Conservation (phyloP, 2,797 vertebrate genomes). For the Liasis olivaceus region DNA sequence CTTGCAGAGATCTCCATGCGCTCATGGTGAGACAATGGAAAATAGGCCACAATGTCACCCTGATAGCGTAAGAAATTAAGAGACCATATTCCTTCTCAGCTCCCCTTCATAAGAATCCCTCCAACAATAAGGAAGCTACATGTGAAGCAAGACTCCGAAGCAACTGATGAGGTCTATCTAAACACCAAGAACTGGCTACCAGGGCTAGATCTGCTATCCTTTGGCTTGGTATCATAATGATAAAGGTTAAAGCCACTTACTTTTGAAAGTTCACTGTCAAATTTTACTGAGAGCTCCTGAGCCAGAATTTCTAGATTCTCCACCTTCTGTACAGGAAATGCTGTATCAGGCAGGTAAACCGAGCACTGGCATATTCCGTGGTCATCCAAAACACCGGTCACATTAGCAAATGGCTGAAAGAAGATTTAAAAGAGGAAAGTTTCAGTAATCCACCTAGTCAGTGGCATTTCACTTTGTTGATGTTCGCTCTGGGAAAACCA, state of each 20-base stretch:
- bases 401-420: constrained; percentile 74
- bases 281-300: constrained; percentile 49
- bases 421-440: constrained; percentile 26
- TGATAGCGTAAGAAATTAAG: background rate
- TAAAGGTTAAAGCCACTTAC: constrained; percentile 62
- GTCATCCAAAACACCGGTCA: constrained; percentile 75
- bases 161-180: background rate
- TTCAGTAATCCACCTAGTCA: constrained; percentile 36
- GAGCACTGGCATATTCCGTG: constrained; percentile 81
- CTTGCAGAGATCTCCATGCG: background rate
- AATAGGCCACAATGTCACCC: background rate
- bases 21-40: background rate
- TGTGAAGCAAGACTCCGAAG: background rate
- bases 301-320: constrained; percentile 71
- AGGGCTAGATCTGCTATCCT: background rate
- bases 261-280: constrained; percentile 71
- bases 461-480: background rate
- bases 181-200: background rate
- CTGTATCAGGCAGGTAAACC: constrained; percentile 79
- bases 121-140: background rate
- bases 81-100: background rate
- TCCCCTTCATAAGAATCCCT: background rate
- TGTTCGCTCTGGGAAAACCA: background rate
- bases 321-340: constrained; percentile 82
- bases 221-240: background rate